Evolutionary conservation across 2,888 invertebrate species (phyloP), one percentile per base, ranked within the genome.

Genomic region (Andricus quercusramuli): DNA sequence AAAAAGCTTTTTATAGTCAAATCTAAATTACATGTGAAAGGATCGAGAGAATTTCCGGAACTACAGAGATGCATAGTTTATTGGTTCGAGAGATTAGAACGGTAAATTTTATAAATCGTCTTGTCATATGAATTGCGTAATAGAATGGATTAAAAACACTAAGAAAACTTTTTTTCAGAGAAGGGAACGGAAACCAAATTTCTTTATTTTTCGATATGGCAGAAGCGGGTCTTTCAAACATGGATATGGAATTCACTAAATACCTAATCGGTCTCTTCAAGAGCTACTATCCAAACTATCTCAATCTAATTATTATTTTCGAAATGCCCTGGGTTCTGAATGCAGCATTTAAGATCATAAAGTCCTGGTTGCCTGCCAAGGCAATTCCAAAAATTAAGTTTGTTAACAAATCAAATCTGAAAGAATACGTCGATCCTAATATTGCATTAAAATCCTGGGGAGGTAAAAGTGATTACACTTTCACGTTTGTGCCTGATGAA

Each of bases 271-370:
- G 95, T 32, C 94, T 98, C 32, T 97, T 98, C 90, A 98, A 98
- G 92, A 93, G 94, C 29, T 98, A 98, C 90, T 99, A 98, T 93
- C 99, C 99, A 0, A 95, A 95, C 91, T 96, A 96, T 89, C 93
- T 98, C 83, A 98, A 98, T 89, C 97, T 97, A 90, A 98, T 99
- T 85, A 93, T 99, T 56, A 96, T 99, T 78, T 98, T 95, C 91
- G 98, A 99, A 91, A 97, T 99, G 97, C 97, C 98, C 0, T 99
- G 98, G 98, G 95, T 98, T 1, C 93, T 99, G 82, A 97, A 96
- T 89, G 96, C 98, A 84, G 97, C 97, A 0, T 98, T 98, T 93
- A 98, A 97, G 93, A 95, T 99, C 66, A 96, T 99, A 13, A 98
- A 98, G 93, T 94, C 96, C 0, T 95, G 98, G 94, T 92, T 99